Conservation (phyloP, 2,797 vertebrate genomes). For the Phaenicophaeus curvirostris region DNA sequence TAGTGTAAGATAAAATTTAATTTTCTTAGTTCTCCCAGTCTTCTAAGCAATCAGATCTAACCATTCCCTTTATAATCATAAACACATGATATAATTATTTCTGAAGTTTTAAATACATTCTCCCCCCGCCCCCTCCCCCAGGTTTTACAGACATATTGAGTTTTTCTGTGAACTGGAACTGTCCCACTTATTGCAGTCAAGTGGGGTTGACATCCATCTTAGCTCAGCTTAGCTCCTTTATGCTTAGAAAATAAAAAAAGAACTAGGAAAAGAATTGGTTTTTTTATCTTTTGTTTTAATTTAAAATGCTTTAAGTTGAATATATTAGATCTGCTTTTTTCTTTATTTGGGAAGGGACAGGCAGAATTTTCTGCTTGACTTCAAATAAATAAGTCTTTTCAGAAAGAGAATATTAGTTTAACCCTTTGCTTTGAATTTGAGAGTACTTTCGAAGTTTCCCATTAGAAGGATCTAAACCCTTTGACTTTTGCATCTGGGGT, state of each 20-base stretch:
- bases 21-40: not conserved
- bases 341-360: not conserved
- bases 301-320: not conserved
- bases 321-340: not conserved
- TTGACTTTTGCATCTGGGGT: not conserved
- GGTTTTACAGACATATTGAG: not conserved
- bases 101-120: not conserved
- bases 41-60: not conserved
- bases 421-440: not conserved
- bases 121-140: accelerated
- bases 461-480: not conserved
- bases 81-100: not conserved
- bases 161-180: not conserved
- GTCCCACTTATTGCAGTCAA: not conserved
- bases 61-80: not conserved
- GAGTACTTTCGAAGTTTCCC: not conserved
- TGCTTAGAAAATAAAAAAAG: not conserved
- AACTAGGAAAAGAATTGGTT: not conserved
- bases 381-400: not conserved
- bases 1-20: not conserved
- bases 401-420: not conserved
- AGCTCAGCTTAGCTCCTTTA: not conserved
- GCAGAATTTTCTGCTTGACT: not conserved
- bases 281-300: not conserved
- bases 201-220: not conserved